Evolutionary conservation across 2,113 vertebrate species (phyloP), one percentile per base, ranked within the genome.

Genomic region (Hyaena hyaena): DNA sequence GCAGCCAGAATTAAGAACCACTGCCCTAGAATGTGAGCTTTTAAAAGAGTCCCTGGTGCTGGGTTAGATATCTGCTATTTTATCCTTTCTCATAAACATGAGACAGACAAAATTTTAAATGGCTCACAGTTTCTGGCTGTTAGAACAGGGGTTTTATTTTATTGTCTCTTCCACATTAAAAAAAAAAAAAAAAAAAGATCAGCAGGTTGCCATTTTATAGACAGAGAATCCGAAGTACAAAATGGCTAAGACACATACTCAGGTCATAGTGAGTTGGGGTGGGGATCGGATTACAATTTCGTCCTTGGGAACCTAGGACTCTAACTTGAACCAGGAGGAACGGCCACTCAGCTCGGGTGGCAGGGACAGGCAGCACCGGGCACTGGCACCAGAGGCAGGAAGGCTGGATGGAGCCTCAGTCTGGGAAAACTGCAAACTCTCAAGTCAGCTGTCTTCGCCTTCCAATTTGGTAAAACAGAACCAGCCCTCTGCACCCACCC

Each of bases 61-160:
- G 94, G 65, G 69, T 97, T 87, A 91, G 95, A 48, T 87, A 84
- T 69, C 88, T 63, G 95, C 92, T 82, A 95, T 79, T 97, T 95
- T 89, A 97, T 89, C 77, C 88, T 96, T 82, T 96, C 93, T 94
- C 82, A 79, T 96, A 97, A 97, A 97, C 96, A 95, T 4, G 45
- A 94, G 85, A 63, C 74, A 63, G 91, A 95, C 93, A 89, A 85
- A 83, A 93, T 50, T 96, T n/a, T 92, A 95, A 97, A 82, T n/a
- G 82, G 82, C n/a, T 90, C 68, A 17, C 19, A 10, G 35, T 88
- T 81, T 94, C 88, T 96, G 97, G 87, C 61, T 93, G 80, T 76
- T 80, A 83, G 74, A 97, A 90, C 50, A 53, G 31, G 90, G 39
- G n/a, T 90, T 89, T 93, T 83, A 68, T 87, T 95, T 92, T 90